These are phyloP conservation scores for Hemicordylus capensis DNA, from an alignment of 2,113 vertebrate species.

Conservation along the genomic window DNA sequence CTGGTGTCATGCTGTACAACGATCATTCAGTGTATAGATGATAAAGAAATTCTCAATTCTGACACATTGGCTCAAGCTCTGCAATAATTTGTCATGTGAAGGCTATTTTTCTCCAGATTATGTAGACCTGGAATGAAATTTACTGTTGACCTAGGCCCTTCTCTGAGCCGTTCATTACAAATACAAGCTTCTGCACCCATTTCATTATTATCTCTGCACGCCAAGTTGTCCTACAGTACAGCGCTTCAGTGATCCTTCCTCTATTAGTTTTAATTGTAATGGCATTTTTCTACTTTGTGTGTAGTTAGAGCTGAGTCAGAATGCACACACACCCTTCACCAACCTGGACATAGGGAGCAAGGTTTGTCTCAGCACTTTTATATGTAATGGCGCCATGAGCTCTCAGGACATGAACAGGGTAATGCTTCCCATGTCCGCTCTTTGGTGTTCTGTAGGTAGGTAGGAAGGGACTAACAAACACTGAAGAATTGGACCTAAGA, in stretches of 20 bases:
- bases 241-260: not conserved
- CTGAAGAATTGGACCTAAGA: not conserved
- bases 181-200: not conserved
- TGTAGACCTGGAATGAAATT: not conserved
- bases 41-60: constrained; percentile 6
- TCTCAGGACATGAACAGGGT: not conserved
- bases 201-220: not conserved
- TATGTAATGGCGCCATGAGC: not conserved
- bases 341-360: not conserved
- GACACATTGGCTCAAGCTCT: not conserved
- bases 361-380: too few relatives aligned
- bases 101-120: not conserved
- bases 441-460: too few relatives aligned
- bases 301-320: not conserved
- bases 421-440: too few relatives aligned
- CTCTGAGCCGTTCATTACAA: not conserved
- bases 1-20: not conserved
- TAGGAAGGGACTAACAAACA: not conserved
- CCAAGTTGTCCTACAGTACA: not conserved
- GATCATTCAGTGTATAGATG: constrained; percentile 26
- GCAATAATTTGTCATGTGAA: not conserved
- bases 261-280: not conserved
- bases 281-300: not conserved
- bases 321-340: too few relatives aligned
- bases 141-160: not conserved